Evolutionary conservation across 23 tunicate genomes (phyloP).

Genomic region (Halocynthia aurantium): DNA sequence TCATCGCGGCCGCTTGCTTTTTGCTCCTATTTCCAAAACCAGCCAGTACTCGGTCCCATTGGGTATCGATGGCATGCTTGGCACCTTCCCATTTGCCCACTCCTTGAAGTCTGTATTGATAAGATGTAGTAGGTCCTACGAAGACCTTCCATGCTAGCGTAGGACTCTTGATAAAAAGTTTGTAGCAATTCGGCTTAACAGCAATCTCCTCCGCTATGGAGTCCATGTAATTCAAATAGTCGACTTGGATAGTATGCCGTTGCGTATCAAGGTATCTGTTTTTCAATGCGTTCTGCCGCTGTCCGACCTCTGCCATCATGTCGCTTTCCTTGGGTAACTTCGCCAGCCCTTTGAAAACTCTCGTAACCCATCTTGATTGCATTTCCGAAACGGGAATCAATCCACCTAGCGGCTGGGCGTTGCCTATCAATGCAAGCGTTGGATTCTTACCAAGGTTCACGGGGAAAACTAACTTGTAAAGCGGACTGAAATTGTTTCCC

Average conservation of each 20-base stretch:
- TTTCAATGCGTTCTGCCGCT: background rate
- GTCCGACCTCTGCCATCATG: conserved; percentile 6
- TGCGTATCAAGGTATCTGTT: conserved; percentile 24
- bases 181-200: conserved; percentile 35
- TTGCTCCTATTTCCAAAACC: conserved; percentile 2
- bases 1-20: too few species aligned
- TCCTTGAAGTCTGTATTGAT: conserved; percentile 43
- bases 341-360: conserved; percentile 46
- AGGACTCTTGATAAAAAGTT: conserved; percentile 21
- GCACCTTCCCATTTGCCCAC: conserved; percentile 42
- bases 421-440: conserved; percentile 61
- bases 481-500: conserved; percentile 16
- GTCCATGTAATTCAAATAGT: conserved; percentile 71
- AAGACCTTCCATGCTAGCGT: conserved; percentile 35
- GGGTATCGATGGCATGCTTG: conserved; percentile 26
- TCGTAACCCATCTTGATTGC: conserved; percentile 72
- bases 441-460: conserved; percentile 6
- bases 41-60: conserved; percentile 23
- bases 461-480: conserved; percentile 72
- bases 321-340: conserved; percentile 18
- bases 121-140: conserved; percentile 26
- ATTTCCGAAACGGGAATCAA: conserved; percentile 67
- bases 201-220: conserved; percentile 49
- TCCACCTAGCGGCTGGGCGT: conserved; percentile 72
- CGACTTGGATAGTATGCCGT: conserved; percentile 70